Base-by-base conservation (phyloP, 2,888 invertebrate species). In the Galerucella calmariensis region DNA sequence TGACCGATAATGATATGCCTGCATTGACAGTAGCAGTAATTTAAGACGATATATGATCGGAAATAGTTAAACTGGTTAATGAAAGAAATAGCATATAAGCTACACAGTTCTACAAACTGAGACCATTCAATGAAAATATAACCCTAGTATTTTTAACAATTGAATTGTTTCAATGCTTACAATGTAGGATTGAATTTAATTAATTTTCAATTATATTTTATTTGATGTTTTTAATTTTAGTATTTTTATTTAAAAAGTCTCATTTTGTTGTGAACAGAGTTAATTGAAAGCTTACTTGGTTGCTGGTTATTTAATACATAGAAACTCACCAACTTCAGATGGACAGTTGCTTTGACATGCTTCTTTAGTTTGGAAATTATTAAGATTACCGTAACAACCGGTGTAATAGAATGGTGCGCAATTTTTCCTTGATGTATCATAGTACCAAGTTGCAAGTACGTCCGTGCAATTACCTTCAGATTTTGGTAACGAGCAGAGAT, bases 321-420 rank as follows among this genome's bases (percentile, higher is more conserved):
- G n/a, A 65, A 81, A 88, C 94, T 94, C 89, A 95, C 95, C 94
- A 84, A 93, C 91, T 85, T 91, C 91, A 77, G 92, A 90, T 48
- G 96, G 96, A 87, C 97, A 97, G 85, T 92, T 90, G 75, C 90
- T 88, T 84, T 93, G 92, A 86, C 97, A 97, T 84, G 90, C 90
- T 81, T 92, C 92, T 87, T 91, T 90, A 84, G 92, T 91, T 78
- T 89, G 89, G 90, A 95, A 98, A 87, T 92, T 94, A 89, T 98
- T 98, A 83, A 89, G 91, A 88, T 97, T 97, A 81, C 96, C 97
- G 79, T 92, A 94, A 88, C 97, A 98, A 80, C 97, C 97, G 80
- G 94, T 92, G 89, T 94, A 97, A 91, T 96, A 95, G 91, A 97
- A 98, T 69, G 96, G 96, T 89, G 95, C 90, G 90, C 98, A 98